A percentile compares a stretch with the other conserved stretches of the same genome.
phyloP scores from a whole-genome alignment of 2,888 invertebrate genomes.

The Eupithecia inturbata region DNA sequence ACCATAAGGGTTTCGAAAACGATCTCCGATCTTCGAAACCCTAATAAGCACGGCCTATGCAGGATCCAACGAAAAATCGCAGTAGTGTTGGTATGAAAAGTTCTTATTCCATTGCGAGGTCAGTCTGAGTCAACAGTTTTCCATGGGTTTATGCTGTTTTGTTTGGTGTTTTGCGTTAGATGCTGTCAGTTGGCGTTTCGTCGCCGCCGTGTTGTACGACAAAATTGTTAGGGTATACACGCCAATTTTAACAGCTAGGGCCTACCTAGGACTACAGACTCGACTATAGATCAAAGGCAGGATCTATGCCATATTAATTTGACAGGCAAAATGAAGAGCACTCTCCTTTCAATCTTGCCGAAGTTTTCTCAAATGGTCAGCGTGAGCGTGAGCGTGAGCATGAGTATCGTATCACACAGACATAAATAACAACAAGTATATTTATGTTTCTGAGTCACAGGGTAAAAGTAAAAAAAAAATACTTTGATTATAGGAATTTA shows the following conservation, averaged over 20 bases:
- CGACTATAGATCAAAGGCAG: neutral
- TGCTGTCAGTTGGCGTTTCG: neutral
- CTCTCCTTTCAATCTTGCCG: neutral
- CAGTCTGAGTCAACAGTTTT: neutral
- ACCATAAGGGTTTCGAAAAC: too few species aligned
- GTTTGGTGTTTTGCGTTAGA: neutral
- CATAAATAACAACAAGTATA: neutral
- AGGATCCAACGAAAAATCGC: neutral
- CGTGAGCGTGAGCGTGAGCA: too few species aligned
- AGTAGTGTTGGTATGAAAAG: too few species aligned
- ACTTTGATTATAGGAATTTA: conserved; percentile 11
- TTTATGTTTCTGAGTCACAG: too few species aligned
- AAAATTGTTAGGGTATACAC: neutral
- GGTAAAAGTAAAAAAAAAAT: conserved; percentile 15
- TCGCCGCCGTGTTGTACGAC: neutral
- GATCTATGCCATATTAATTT: neutral
- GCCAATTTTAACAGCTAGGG: neutral
- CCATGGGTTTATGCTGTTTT: neutral
- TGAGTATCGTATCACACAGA: neutral
- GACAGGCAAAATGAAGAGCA: neutral
- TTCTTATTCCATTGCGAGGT: neutral
- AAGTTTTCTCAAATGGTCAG: neutral
- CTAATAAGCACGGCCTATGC: neutral
- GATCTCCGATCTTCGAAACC: too few species aligned
- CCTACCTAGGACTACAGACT: neutral